Percentiles rank a stretch among this genome's conserved stretches.
These are phyloP conservation scores for Emys orbicularis DNA, from an alignment of 2,797 vertebrate genomes.

Conservation along the genomic window DNA sequence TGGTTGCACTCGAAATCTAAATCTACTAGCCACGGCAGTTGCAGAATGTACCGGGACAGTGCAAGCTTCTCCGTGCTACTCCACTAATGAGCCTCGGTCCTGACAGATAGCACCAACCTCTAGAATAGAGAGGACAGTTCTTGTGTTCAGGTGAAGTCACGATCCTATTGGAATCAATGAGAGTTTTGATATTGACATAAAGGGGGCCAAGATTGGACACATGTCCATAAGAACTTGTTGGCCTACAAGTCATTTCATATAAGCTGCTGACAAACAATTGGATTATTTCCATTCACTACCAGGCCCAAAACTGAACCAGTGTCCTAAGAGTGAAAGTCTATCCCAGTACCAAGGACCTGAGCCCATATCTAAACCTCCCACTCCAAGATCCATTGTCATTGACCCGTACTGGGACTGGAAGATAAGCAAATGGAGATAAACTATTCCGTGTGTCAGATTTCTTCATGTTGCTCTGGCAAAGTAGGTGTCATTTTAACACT, in stretches of 20 bases:
- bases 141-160: not conserved
- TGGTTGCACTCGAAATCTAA: not conserved
- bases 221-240: not conserved
- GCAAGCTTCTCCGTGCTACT: accelerated
- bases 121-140: not conserved
- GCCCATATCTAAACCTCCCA: accelerated
- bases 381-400: not conserved
- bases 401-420: not conserved
- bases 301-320: not conserved
- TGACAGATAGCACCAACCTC: accelerated
- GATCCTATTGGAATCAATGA: not conserved
- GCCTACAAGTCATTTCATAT: not conserved
- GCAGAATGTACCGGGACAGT: not conserved
- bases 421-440: not conserved
- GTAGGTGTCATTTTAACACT: not conserved
- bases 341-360: not conserved
- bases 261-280: accelerated
- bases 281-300: not conserved
- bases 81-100: not conserved
- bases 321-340: not conserved
- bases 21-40: not conserved
- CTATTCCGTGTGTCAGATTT: not conserved
- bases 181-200: not conserved
- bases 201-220: accelerated
- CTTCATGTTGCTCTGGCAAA: not conserved